A percentile compares a stretch with the other conserved stretches of the same genome.
Evolutionary conservation across 2,888 invertebrate species (phyloP).

Genomic region (Harpalus rufipes): DNA sequence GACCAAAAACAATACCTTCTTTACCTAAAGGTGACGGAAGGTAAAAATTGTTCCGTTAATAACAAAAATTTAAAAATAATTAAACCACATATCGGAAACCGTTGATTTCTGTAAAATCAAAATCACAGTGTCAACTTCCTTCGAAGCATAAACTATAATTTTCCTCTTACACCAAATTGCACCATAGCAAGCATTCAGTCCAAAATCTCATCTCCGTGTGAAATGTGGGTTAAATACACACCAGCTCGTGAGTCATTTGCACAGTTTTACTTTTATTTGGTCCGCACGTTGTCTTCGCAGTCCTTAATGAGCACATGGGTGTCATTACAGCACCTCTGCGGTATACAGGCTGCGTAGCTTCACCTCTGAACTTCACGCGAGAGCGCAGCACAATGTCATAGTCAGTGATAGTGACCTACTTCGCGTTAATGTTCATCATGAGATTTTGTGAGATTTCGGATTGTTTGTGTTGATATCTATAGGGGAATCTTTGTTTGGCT

Average conservation of each 20-base stretch:
- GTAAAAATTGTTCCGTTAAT: no score
- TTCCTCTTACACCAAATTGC: no score
- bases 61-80: no score
- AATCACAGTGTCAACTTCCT: no score
- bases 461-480: constrained; percentile 1
- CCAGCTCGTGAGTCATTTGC: constrained; percentile 33
- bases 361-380: constrained; percentile 35
- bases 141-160: no score
- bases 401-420: constrained; percentile 25
- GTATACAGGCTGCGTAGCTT: neutral
- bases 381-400: constrained; percentile 22
- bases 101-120: no score
- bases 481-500: constrained; percentile 3
- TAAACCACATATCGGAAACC: no score
- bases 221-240: constrained; percentile 52
- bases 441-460: constrained; percentile 22
- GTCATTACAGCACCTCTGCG: constrained; percentile 34
- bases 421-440: constrained; percentile 12
- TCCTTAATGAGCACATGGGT: constrained; percentile 46
- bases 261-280: constrained; percentile 50
- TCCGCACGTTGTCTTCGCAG: constrained; percentile 26
- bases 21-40: no score
- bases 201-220: constrained; percentile 38
- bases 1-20: no score
- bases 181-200: neutral